phyloP scores from a whole-genome alignment of 2,113 vertebrate species.

The Oxygymnocypris stewartii region DNA sequence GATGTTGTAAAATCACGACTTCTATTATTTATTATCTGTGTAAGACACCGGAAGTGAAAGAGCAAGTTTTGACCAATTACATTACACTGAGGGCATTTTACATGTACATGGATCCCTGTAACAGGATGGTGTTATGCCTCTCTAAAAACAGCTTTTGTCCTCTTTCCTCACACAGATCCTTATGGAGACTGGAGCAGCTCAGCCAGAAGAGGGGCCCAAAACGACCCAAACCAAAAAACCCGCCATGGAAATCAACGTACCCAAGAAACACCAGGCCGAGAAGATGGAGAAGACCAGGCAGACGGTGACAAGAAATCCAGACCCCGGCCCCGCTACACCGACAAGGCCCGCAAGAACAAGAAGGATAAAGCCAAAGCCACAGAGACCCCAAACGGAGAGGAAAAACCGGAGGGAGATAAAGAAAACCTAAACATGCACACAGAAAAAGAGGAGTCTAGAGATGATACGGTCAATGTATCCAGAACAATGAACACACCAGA shows the following conservation, averaged over 20 bases:
- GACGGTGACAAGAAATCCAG: slow-evolving; percentile 62
- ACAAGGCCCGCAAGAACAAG: slow-evolving; percentile 72
- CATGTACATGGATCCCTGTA: background rate
- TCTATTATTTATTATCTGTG: background rate
- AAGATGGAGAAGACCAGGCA: slow-evolving; percentile 50
- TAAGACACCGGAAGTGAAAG: background rate
- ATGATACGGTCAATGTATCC: background rate
- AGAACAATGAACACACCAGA: slow-evolving; percentile 19
- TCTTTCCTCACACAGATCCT: background rate
- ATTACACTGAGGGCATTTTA: background rate
- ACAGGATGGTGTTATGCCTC: background rate
- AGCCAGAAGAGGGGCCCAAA: slow-evolving; percentile 58
- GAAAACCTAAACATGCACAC: background rate
- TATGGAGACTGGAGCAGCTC: slow-evolving; percentile 61
- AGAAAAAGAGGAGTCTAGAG: background rate
- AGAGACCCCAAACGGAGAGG: background rate
- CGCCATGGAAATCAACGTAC: slow-evolving; percentile 81
- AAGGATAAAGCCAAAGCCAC: slow-evolving; percentile 59
- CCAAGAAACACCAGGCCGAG: slow-evolving; percentile 74
- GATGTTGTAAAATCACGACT: background rate
- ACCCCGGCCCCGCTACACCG: slow-evolving; percentile 72
- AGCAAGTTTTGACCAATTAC: background rate
- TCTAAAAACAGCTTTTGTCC: background rate
- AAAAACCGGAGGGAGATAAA: background rate
- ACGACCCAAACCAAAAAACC: slow-evolving; percentile 77